Percentiles rank a stretch among this genome's conserved stretches.
phyloP scores from a whole-genome alignment of 2,888 invertebrate species.

The Limnephilus lunatus region DNA sequence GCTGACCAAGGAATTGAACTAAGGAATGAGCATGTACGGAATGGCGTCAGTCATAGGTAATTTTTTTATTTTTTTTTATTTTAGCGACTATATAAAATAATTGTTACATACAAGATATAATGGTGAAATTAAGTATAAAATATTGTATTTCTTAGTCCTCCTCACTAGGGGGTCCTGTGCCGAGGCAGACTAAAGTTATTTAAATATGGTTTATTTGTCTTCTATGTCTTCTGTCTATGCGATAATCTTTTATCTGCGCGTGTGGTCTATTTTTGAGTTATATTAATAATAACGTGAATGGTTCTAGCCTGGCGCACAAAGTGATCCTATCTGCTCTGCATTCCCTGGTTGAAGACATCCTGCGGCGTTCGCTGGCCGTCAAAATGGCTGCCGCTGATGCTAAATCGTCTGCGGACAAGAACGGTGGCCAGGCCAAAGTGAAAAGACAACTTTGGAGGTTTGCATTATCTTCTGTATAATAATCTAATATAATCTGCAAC shows the following conservation, averaged over 20 bases:
- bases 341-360: conserved; percentile 76
- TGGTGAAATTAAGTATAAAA: too few relatives aligned
- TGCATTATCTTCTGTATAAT: conserved; percentile 16
- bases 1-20: conserved; percentile 73
- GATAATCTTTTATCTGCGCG: too few relatives aligned
- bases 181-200: too few relatives aligned
- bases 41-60: conserved; percentile 74
- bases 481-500: too few relatives aligned
- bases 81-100: too few relatives aligned
- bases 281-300: neutral
- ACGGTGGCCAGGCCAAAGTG: neutral
- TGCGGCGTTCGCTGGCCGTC: conserved; percentile 71
- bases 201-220: too few relatives aligned
- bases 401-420: neutral
- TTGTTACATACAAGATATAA: too few relatives aligned
- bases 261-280: too few relatives aligned
- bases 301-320: conserved; percentile 73
- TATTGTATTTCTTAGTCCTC: too few relatives aligned
- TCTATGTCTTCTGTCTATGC: too few relatives aligned
- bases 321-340: conserved; percentile 76
- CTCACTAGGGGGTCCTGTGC: too few relatives aligned
- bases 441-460: conserved; percentile 55
- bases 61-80: conserved; percentile 58
- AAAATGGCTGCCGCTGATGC: conserved; percentile 62
- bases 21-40: conserved; percentile 73